These are phyloP conservation scores for Calcarius lapponicus DNA, from an alignment of 2,797 vertebrate species.

Conservation along the genomic window DNA sequence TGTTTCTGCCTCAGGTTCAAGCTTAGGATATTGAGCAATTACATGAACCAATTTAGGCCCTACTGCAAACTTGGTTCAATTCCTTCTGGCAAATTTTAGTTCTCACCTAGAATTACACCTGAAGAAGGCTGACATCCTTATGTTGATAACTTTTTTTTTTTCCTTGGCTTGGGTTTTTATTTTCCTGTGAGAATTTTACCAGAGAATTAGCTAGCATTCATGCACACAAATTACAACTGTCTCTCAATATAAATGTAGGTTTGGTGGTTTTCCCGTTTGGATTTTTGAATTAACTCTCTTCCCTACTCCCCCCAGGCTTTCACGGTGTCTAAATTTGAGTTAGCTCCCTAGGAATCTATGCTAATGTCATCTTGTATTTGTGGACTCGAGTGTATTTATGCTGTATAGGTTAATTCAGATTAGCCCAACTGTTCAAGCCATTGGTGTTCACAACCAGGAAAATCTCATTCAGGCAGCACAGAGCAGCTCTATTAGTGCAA, in stretches of 20 bases:
- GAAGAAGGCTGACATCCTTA: background rate
- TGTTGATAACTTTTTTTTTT: background rate
- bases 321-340: conserved; percentile 13
- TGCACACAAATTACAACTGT: background rate
- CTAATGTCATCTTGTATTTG: conserved; percentile 52
- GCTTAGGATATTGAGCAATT: background rate
- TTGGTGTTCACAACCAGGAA: conserved; percentile 48
- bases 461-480: conserved; percentile 37
- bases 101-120: background rate
- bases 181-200: background rate
- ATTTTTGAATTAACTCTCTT: conserved; percentile 8
- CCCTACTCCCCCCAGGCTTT: background rate
- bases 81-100: background rate
- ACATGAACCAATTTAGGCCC: background rate
- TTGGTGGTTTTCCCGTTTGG: background rate
- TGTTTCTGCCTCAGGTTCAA: background rate
- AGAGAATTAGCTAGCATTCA: background rate
- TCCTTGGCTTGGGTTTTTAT: background rate
- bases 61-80: background rate
- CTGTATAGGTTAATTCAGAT: conserved; percentile 58
- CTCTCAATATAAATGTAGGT: background rate
- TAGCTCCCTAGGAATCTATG: conserved; percentile 25
- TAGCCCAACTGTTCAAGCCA: conserved; percentile 25
- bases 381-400: conserved; percentile 24
- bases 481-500: conserved; percentile 40